Conservation (phyloP, 2,888 invertebrate species). For the Euproctis similis region DNA sequence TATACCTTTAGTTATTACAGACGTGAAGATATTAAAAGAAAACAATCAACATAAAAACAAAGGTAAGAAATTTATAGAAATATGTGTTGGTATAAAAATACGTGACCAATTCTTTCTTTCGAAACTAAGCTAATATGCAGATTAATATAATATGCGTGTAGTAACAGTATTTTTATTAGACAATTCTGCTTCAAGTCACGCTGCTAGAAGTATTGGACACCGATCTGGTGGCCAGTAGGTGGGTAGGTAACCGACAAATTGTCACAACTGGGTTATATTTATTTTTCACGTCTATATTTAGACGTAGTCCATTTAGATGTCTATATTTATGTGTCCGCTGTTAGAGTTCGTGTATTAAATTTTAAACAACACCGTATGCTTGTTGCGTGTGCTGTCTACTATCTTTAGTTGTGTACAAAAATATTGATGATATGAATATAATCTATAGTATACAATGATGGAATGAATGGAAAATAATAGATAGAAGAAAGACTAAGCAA, state of each 20-base stretch:
- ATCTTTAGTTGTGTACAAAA: too few relatives aligned
- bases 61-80: conserved; percentile 31
- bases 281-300: conserved; percentile 23
- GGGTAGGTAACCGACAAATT: conserved; percentile 7
- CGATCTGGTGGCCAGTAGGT: conserved; percentile 4
- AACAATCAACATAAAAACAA: too few relatives aligned
- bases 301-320: conserved; percentile 17
- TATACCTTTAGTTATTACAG: too few relatives aligned
- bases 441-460: too few relatives aligned
- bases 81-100: conserved; percentile 18
- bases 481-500: too few relatives aligned
- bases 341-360: conserved; percentile 17
- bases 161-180: conserved; percentile 38
- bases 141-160: conserved; percentile 46
- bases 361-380: conserved; percentile 4
- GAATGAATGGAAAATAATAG: too few relatives aligned
- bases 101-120: conserved; percentile 20
- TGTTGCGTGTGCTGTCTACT: too few relatives aligned
- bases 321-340: conserved; percentile 13
- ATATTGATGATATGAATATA: too few relatives aligned
- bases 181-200: conserved; percentile 62
- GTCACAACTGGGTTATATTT: conserved; percentile 23
- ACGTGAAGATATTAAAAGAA: too few relatives aligned
- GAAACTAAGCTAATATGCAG: conserved; percentile 49
- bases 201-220: conserved; percentile 35